These are phyloP conservation scores for Conger conger DNA, from an alignment of 2,113 vertebrate species.

Conservation along the genomic window DNA sequence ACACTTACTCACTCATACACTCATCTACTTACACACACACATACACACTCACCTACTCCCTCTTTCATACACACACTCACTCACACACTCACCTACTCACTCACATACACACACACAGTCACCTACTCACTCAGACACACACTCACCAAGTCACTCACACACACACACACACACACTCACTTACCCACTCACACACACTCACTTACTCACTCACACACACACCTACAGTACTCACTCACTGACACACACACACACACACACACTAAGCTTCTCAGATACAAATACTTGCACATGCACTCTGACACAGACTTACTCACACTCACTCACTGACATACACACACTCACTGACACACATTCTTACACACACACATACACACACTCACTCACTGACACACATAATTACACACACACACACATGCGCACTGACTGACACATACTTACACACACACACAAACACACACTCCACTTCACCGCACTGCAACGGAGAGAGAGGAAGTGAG, in stretches of 20 bases:
- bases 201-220: no score
- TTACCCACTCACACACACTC: not conserved
- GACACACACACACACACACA: not conserved
- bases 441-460: not conserved
- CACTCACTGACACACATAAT: no score
- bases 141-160: not conserved
- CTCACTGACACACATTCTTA: not conserved
- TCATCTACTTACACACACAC: not conserved
- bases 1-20: no score
- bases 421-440: no score
- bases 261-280: not conserved
- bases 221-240: no score
- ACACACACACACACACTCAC: not conserved
- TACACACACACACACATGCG: not conserved
- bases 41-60: not conserved
- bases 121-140: no score
- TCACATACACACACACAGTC: not conserved
- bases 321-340: not conserved
- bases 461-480: constrained; percentile 17
- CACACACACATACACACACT: not conserved
- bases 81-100: no score
- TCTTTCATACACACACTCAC: not conserved
- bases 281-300: not conserved
- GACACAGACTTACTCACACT: not conserved
- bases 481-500: not conserved